Evolutionary conservation across 2,797 vertebrate species (phyloP), one percentile per base, ranked within the genome.

Genomic region (Acanthornis magna): DNA sequence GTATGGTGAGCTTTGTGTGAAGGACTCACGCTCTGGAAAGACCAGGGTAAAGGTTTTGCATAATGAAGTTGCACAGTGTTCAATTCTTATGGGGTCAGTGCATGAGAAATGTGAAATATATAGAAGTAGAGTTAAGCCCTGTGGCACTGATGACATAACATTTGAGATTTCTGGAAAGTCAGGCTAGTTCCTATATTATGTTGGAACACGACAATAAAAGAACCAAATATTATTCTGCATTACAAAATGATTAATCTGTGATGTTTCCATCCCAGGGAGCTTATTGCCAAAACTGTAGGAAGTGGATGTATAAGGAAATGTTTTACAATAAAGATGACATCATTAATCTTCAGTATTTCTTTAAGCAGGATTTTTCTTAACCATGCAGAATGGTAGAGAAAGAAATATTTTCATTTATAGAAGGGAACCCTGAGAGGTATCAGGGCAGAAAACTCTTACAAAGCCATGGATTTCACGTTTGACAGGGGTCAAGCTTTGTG

Each of bases 401-500:
- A 57, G 71, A 43, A 83, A 78, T 51, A 38, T 85, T 88, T 95
- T 47, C 61, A 62, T 76, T 71, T 81, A 36, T 16, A 2, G 40
- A 61, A 27, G 9, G 36, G 40, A 23, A 13, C 11, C 27, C 13
- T 1, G 11, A 87, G 79, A 92, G 42, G 88, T 97, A 97, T 95
- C 96, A 73, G 82, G 61, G 53, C 74, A 80, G 75, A 58, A 84
- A 71, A 73, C 53, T 61, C 70, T 76, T 48, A 38, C 63, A 82
- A 76, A 96, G 66, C 11, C 43, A 11, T 8, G 3, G 32, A 62
- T 82, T 68, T 78, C 11, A 40, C 50, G 63, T 88, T 85, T 96
- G 96, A 91, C 91, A 83, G 72, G 93, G 94, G 96, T 97, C 94
- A 94, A 84, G 77, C 85, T 17, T 90, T 32, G 40, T 93, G 95